Percentiles rank a stretch among this genome's conserved stretches.
phyloP scores from a whole-genome alignment of 2,113 vertebrate genomes.

The Taxidea taxus region DNA sequence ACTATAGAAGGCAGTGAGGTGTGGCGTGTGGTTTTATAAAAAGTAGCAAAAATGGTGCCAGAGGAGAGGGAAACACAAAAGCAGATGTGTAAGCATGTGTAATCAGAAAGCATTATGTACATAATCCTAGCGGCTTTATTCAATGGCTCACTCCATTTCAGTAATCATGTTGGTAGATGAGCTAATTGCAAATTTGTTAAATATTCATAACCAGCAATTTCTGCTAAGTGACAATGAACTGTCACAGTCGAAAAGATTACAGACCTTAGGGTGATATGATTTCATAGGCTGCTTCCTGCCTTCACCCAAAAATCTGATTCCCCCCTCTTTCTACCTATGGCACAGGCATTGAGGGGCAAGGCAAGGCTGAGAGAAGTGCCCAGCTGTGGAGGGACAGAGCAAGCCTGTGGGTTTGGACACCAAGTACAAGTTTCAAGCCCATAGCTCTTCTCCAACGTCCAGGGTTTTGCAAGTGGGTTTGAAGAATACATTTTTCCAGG shows the following conservation, averaged over 20 bases:
- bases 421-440: not conserved
- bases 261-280: not conserved
- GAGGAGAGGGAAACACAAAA: constrained; percentile 54
- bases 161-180: constrained; percentile 72
- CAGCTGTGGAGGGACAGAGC: not conserved
- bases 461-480: not conserved
- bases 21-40: constrained; percentile 33
- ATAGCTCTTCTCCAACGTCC: not conserved
- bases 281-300: not conserved
- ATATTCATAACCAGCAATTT: constrained; percentile 74
- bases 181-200: constrained; percentile 76
- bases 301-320: not conserved
- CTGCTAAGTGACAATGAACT: constrained; percentile 69
- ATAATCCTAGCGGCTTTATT: constrained; percentile 65
- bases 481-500: not conserved
- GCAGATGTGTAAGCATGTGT: constrained; percentile 59
- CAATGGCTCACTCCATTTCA: constrained; percentile 62
- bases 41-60: constrained; percentile 45
- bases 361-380: not conserved
- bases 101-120: constrained; percentile 64
- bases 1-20: not conserved
- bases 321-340: not conserved
- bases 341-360: not conserved
- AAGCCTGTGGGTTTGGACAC: not conserved
- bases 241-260: constrained; percentile 45